Evolutionary conservation across 2,888 invertebrate species (phyloP).

Genomic region (Neria commutata): DNA sequence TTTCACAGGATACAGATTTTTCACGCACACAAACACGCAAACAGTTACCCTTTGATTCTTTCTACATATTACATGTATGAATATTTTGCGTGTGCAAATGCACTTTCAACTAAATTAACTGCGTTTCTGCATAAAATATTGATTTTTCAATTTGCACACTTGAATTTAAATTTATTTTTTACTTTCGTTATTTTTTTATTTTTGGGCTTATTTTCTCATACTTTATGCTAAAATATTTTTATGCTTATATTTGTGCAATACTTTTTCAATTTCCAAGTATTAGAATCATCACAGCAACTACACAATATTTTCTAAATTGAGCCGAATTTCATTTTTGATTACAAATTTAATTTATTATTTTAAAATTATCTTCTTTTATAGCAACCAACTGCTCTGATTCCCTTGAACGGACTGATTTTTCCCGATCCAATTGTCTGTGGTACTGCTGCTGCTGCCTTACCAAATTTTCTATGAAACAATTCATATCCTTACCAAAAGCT

Average conservation of each 20-base stretch:
- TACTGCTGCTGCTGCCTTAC: neutral
- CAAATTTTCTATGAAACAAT: constrained; percentile 7
- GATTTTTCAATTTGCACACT: neutral
- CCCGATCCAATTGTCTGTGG: constrained; percentile 13
- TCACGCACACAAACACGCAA: too few species aligned
- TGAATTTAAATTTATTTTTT: constrained; percentile 14
- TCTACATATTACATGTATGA: neutral
- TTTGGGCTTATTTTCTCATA: neutral
- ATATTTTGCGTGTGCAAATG: neutral
- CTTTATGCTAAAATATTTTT: constrained; percentile 14
- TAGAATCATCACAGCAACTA: constrained; percentile 24
- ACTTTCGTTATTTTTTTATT: neutral
- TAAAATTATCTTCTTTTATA: constrained; percentile 16
- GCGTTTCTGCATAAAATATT: neutral
- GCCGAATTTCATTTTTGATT: too few species aligned
- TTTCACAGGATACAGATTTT: constrained; percentile 23
- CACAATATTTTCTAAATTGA: too few species aligned
- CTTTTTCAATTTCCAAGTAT: neutral
- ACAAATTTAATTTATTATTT: constrained; percentile 23
- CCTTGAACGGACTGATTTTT: constrained; percentile 18
- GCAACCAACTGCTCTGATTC: constrained; percentile 1
- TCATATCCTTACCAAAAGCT: neutral
- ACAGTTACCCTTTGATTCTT: too few species aligned
- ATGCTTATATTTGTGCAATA: constrained; percentile 4
- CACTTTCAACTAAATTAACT: neutral